phyloP scores from a whole-genome alignment of 1,140 invertebrate genomes.

The Matsumurasca onukii region DNA sequence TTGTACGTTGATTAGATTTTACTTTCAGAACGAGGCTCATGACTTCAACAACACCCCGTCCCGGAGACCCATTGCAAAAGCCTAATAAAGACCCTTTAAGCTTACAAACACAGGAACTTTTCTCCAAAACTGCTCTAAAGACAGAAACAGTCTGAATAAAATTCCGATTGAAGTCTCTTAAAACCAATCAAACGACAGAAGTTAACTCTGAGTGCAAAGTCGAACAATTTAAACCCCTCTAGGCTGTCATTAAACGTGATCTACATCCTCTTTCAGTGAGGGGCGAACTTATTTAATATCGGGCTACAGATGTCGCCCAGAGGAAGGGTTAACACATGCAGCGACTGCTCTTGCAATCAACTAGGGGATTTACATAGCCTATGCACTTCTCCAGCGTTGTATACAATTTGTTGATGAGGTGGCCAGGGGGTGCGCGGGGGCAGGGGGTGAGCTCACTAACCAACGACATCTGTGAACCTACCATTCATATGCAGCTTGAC shows the following conservation, averaged over 20 bases:
- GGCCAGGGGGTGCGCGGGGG: no score
- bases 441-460: no score
- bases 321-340: conserved; percentile 9
- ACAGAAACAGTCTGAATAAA: conserved; percentile 12
- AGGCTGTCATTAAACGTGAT: conserved; percentile 14
- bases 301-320: conserved; percentile 9
- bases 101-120: not conserved
- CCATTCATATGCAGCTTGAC: not conserved
- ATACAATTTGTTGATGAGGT: conserved; percentile 2
- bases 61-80: no score
- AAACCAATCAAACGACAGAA: conserved; percentile 12
- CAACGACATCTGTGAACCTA: conserved; percentile 1
- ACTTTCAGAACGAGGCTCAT: no score
- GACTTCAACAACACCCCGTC: no score
- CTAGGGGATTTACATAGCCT: conserved; percentile 9
- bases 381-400: not conserved
- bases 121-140: not conserved
- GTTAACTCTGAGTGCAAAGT: conserved; percentile 5
- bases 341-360: not conserved
- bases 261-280: conserved; percentile 7
- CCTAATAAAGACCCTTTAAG: no score
- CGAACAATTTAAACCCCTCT: conserved; percentile 14
- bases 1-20: no score
- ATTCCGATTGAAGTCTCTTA: not conserved
- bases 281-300: conserved; percentile 13